phyloP scores from a whole-genome alignment of 2,888 invertebrate species.

The Andrena bucephala region DNA sequence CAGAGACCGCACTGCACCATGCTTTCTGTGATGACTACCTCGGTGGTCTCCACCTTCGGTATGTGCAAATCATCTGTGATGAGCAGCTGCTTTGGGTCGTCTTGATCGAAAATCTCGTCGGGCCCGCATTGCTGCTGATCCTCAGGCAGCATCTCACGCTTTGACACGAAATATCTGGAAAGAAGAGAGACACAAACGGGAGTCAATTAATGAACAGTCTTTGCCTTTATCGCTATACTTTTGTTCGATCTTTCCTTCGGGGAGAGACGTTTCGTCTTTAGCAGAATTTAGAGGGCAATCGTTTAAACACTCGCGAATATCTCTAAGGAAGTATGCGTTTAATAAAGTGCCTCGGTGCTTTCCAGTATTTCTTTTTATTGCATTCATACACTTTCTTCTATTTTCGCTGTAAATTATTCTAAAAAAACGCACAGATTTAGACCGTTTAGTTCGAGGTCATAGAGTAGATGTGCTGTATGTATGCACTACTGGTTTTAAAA shows the following conservation, averaged over 20 bases:
- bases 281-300: constrained; percentile 41
- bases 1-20: constrained; percentile 77
- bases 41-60: constrained; percentile 61
- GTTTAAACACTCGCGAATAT: constrained; percentile 29
- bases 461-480: not conserved
- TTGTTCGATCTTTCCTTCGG: constrained; percentile 46
- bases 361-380: constrained; percentile 65
- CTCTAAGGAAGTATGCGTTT: constrained; percentile 41
- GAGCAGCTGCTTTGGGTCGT: constrained; percentile 71
- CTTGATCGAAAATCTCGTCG: constrained; percentile 73
- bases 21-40: constrained; percentile 63
- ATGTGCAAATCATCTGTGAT: constrained; percentile 67
- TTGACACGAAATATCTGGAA: constrained; percentile 83
- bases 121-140: constrained; percentile 72
- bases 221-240: constrained; percentile 34
- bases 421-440: not conserved
- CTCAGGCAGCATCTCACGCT: constrained; percentile 77
- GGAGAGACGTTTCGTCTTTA: constrained; percentile 26
- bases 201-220: constrained; percentile 73
- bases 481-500: not conserved
- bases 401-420: not conserved
- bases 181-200: constrained; percentile 81
- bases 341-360: constrained; percentile 66
- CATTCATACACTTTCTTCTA: constrained; percentile 17
- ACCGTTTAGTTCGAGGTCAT: not conserved